Base-by-base conservation (phyloP, 1,140 invertebrate genomes). In the Lepidotrigona ventralis region DNA sequence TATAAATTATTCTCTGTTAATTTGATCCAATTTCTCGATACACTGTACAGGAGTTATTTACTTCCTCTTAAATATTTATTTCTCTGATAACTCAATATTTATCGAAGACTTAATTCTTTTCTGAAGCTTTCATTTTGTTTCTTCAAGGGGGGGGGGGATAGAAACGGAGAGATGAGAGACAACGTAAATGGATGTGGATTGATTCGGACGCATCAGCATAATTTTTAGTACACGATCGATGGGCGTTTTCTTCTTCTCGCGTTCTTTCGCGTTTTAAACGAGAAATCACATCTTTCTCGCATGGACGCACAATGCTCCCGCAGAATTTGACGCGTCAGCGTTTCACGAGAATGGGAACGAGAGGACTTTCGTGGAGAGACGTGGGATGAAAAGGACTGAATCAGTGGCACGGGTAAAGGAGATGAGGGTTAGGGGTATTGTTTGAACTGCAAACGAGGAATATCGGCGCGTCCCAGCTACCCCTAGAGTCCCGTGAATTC, bases 381-480 rank as follows among this genome's bases (percentile, higher is more conserved):
- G 51, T 29, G 51, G 76, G 76, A 64, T 26, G 56, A 72, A 79
- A 79, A 54, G 75, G 60, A 72, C 76, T 39, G 69, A 83, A 58
- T 79, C 82, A 70, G 23, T 23, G 58, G 56, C 3, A 23, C 26
- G 63, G 54, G 33, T 23, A 51, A 83, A 73, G 58, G 77, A 79
- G 76, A 66, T 66, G 77, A 72, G 82, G 82, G 82, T 66, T 79
- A 29, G 46, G 21, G 77, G 82, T 69, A 83, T 83, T 83, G 82
- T 83, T 83, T 83, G 76, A 83, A 83, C 76, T 83, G 76, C 68
- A 83, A 83, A 83, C 82, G 82, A 83, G 82, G 69, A 83, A 83
- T 83, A 83, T 83, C 77, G 82, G 79, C 15, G 46, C 51, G 58
- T 73, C 51, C 46, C 82, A 51, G 51, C 58, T 21, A 26, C 69